Percentiles rank a stretch among this genome's conserved stretches.
Evolutionary conservation across 2,797 vertebrate genomes (phyloP).

Genomic region (Sternotherus odoratus): DNA sequence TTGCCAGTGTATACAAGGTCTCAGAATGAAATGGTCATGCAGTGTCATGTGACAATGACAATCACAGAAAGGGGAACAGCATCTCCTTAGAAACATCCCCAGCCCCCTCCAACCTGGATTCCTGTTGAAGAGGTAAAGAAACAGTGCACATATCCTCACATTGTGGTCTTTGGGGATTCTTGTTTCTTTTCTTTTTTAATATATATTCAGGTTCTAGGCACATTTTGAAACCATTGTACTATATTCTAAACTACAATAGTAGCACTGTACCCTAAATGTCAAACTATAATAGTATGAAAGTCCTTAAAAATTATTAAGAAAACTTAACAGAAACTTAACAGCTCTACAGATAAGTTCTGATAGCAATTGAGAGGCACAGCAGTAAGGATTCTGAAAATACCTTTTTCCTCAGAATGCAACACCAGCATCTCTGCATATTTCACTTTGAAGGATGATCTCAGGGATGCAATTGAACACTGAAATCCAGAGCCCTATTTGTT

Average conservation of each 20-base stretch:
- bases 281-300: background rate
- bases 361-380: background rate
- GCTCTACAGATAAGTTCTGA: background rate
- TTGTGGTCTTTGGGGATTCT: background rate
- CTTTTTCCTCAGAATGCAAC: background rate
- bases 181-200: background rate
- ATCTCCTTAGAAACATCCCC: conserved; percentile 18
- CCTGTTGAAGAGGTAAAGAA: conserved; percentile 1
- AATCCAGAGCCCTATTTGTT: background rate
- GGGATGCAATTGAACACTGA: background rate
- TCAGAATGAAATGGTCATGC: background rate
- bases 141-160: background rate
- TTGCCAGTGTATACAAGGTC: too few species aligned
- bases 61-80: conserved; percentile 3
- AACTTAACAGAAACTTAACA: background rate
- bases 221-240: background rate
- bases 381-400: background rate
- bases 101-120: background rate
- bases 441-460: background rate
- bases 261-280: background rate
- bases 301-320: background rate
- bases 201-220: background rate
- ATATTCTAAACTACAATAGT: background rate
- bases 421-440: background rate
- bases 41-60: background rate